Evolutionary conservation across 2,797 vertebrate species (phyloP), one percentile per base, ranked within the genome.

Genomic region (Champsocephalus gunnari): DNA sequence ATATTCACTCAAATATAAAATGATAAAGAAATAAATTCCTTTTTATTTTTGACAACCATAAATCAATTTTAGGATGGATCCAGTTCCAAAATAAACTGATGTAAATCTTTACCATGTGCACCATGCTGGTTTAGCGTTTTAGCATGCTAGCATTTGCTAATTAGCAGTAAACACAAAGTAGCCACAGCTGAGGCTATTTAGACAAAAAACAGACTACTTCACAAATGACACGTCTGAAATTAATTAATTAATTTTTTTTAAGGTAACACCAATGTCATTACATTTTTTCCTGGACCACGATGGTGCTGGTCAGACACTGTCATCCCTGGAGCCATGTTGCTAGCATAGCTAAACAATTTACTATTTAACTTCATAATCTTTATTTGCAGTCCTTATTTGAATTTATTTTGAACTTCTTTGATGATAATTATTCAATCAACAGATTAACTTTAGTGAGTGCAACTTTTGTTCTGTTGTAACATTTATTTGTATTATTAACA

Each of bases 401-500:
- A 19, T 56, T 24, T 16, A 41, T 34, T 55, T 24, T 21, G 45
- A 32, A 24, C 9, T 8, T 68, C 17, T 67, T 43, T 41, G 28
- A 71, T 57, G 47, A 75, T 47, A 32, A 51, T 24, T 47, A 9
- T 51, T 66, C n/a, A 64, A 7, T 41, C 14, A 32, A 65, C 24
- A 1, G 3, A 21, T 44, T 50, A 21, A 59, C 5, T 69, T 71
- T 11, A 71, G 53, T 11, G 43, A 54, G 34, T 21, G n/a, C 57
- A n/a, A 21, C 58, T 19, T 45, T 19, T 65, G 55, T 64, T 54
- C 24, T 28, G 12, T 57, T 64, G 2, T 5, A 32, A 17, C 12
- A 38, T 56, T 64, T 28, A 28, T 28, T 28, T 24, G 3, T 28
- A 28, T 28, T 3, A 28, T 28, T 28, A 28, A 43, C 44, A 5